Percentiles rank a stretch among this genome's conserved stretches.
Evolutionary conservation across 2,888 invertebrate genomes (phyloP).

Genomic region (Meganola albula): DNA sequence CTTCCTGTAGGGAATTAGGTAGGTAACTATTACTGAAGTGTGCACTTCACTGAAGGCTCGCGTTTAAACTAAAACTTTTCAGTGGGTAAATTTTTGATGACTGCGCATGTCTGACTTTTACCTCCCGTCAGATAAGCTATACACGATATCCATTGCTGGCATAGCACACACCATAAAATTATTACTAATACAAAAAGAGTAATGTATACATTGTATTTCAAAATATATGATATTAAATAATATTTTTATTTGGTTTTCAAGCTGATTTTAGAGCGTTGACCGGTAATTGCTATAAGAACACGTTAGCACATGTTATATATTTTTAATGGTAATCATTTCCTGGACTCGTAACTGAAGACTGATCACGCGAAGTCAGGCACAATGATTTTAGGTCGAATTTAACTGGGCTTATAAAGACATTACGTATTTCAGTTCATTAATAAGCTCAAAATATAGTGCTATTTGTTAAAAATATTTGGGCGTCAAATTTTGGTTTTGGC

Average conservation of each 20-base stretch:
- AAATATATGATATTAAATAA: no score
- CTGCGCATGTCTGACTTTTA: conserved; percentile 39
- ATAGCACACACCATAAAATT: not conserved
- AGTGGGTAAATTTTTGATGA: conserved; percentile 28
- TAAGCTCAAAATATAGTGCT: no score
- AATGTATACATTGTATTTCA: conserved; percentile 9
- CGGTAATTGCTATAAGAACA: conserved; percentile 22
- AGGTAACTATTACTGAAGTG: conserved; percentile 1
- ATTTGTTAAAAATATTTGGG: no score
- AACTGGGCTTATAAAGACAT: no score
- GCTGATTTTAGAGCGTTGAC: conserved; percentile 24
- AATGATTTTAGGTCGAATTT: not conserved
- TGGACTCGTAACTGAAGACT: conserved; percentile 10
- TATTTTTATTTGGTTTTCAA: conserved; percentile 17
- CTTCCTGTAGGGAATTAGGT: no score
- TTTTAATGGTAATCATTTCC: conserved; percentile 15
- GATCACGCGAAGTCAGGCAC: conserved; percentile 9
- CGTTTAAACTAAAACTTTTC: conserved; percentile 45
- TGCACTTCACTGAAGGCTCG: conserved; percentile 30
- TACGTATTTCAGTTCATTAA: no score
- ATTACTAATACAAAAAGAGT: not conserved
- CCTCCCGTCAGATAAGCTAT: conserved; percentile 3
- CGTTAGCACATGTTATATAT: conserved; percentile 19
- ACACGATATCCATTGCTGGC: conserved; percentile 5
- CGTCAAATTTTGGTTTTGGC: no score